phyloP scores from a whole-genome alignment of 2,113 vertebrate species.

The Fulica atra region DNA sequence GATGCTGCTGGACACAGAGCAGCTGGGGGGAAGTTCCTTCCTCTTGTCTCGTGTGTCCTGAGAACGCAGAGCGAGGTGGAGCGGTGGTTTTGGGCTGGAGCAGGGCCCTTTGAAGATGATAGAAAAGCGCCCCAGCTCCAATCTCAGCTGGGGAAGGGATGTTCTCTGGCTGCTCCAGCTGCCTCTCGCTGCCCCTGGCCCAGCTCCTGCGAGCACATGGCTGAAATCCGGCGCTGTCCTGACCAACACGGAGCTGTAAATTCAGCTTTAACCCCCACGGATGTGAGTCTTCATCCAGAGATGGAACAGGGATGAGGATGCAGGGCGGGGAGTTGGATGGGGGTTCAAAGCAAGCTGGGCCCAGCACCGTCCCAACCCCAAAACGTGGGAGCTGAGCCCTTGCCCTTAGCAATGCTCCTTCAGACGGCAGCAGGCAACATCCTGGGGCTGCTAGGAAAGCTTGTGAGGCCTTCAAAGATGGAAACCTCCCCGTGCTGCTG shows the following conservation, averaged over 20 bases:
- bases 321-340: not conserved
- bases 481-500: not conserved
- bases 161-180: not conserved
- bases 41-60: not conserved
- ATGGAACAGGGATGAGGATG: not conserved
- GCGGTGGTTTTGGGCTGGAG: not conserved
- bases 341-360: not conserved
- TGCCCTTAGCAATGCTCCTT: not conserved
- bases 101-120: not conserved
- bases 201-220: not conserved
- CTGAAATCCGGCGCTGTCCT: not conserved
- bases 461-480: not conserved
- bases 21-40: not conserved
- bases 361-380: not conserved
- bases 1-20: not conserved
- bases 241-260: not conserved
- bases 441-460: not conserved
- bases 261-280: not conserved
- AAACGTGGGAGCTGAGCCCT: fast-evolving
- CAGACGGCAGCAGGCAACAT: fast-evolving
- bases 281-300: not conserved
- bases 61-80: not conserved
- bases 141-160: not conserved
- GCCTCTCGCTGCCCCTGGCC: not conserved
- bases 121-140: not conserved